Evolutionary conservation across 2,888 invertebrate species (phyloP).

Genomic region (Phlogophora meticulosa): DNA sequence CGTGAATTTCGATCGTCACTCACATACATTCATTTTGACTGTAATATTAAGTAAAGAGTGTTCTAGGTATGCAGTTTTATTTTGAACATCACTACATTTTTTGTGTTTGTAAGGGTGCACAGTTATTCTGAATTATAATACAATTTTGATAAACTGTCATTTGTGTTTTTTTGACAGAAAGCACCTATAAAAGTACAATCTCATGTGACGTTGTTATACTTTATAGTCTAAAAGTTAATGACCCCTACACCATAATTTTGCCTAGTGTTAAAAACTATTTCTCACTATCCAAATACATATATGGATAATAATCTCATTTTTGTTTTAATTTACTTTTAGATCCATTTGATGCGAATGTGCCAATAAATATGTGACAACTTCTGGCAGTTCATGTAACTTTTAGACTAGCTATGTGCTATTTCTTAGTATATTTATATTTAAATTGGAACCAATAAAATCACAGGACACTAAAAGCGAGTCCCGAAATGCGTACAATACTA

Average conservation of each 20-base stretch:
- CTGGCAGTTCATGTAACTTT: neutral
- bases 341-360: neutral
- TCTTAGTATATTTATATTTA: constrained; percentile 1
- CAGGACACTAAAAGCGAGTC: constrained; percentile 2
- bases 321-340: neutral
- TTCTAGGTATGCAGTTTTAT: neutral
- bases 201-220: too few species aligned
- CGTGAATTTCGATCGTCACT: neutral
- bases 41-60: neutral
- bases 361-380: neutral
- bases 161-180: too few species aligned
- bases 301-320: neutral
- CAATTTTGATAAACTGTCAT: too few species aligned
- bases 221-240: too few species aligned
- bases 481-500: neutral
- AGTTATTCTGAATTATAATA: too few species aligned
- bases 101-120: neutral
- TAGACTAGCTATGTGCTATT: neutral
- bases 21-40: neutral
- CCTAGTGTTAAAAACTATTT: too few species aligned
- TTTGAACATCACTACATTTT: neutral
- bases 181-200: too few species aligned
- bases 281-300: too few species aligned
- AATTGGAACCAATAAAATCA: constrained; percentile 15
- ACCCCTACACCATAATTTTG: too few species aligned